Evolutionary conservation across 2,888 invertebrate species (phyloP).

Genomic region (Drosophila multiciliata): DNA sequence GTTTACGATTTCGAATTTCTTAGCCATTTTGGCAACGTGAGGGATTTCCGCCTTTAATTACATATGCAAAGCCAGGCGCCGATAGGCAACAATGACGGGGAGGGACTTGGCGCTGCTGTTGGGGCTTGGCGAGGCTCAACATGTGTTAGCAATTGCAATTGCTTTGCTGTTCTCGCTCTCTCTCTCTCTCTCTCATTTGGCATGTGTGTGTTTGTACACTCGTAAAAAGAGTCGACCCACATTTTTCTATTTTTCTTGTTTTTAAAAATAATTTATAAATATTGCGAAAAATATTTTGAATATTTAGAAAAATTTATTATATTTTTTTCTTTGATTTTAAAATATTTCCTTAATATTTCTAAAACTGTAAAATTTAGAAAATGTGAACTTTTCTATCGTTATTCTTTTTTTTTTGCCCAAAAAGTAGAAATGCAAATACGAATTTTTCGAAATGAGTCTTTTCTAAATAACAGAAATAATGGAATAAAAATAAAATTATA

Average conservation of each 20-base stretch:
- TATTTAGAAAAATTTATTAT: not conserved
- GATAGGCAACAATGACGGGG: slow-evolving; percentile 2
- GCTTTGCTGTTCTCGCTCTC: slow-evolving; percentile 8
- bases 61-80: slow-evolving; percentile 68
- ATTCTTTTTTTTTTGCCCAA: too few species aligned
- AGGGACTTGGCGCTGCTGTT: not conserved
- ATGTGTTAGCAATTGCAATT: slow-evolving; percentile 67
- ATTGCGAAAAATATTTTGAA: not conserved
- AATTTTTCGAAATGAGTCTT: not conserved
- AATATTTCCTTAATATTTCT: too few species aligned
- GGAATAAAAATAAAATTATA: not conserved
- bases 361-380: too few species aligned
- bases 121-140: slow-evolving; percentile 20
- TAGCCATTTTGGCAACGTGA: slow-evolving; percentile 49
- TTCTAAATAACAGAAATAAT: not conserved
- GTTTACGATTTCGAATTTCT: slow-evolving; percentile 60
- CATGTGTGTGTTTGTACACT: not conserved
- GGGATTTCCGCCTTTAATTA: slow-evolving; percentile 59
- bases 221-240: not conserved
- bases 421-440: not conserved
- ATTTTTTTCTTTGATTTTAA: too few species aligned
- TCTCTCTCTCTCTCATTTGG: not conserved
- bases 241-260: not conserved
- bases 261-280: not conserved
- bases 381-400: too few species aligned